phyloP scores from a whole-genome alignment of 2,113 vertebrate species.

The Rhombomys opimus region DNA sequence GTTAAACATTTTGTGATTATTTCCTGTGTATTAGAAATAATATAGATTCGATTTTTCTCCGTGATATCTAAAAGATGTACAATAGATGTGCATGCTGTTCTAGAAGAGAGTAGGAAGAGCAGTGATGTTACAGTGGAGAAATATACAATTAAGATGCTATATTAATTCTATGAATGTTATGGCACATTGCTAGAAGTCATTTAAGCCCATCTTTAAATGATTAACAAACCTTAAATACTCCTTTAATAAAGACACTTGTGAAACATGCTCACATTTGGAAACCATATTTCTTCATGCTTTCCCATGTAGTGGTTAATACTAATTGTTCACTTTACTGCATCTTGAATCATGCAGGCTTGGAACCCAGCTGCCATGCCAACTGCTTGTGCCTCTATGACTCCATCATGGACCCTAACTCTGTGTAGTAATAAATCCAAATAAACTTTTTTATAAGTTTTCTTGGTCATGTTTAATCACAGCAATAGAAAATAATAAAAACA shows the following conservation, averaged over 20 bases:
- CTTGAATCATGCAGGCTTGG: background rate
- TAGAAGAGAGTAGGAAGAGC: background rate
- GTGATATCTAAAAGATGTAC: background rate
- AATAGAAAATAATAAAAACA: background rate
- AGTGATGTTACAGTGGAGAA: background rate
- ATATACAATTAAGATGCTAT: background rate
- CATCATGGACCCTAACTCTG: background rate
- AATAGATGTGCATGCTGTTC: background rate
- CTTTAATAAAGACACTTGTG: background rate
- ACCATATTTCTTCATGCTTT: background rate
- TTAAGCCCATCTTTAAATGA: background rate
- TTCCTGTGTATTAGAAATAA: background rate
- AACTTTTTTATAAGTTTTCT: background rate
- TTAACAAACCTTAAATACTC: background rate
- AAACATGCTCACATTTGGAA: background rate
- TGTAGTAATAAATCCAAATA: background rate
- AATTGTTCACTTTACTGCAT: background rate
- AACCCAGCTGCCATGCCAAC: background rate
- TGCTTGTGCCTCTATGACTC: background rate
- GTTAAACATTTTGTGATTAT: background rate
- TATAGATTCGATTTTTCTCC: background rate
- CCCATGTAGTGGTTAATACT: background rate
- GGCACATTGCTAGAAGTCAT: fast-evolving
- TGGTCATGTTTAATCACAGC: background rate
- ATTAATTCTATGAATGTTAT: background rate